Conservation (phyloP, 2,797 vertebrate genomes). For the Nyctibius grandis region DNA sequence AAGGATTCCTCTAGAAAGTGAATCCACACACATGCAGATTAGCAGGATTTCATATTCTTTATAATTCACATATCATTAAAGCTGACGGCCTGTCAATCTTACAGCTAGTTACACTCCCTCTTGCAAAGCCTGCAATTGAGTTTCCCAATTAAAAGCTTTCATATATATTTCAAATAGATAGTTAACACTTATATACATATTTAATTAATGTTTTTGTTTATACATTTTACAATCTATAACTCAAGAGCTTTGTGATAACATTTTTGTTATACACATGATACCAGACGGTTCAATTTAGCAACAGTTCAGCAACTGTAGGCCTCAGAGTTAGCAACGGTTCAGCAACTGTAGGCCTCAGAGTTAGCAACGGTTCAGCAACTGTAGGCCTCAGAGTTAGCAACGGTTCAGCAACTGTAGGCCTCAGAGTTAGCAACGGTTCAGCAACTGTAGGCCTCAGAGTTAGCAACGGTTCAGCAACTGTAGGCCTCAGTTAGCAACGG, state of each 20-base stretch:
- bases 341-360: too few species aligned
- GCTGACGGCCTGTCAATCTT: neutral
- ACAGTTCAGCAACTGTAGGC: too few species aligned
- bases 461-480: too few species aligned
- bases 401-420: too few species aligned
- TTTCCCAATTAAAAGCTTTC: neutral
- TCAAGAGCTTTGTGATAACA: neutral
- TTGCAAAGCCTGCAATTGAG: neutral
- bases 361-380: too few species aligned
- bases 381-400: too few species aligned
- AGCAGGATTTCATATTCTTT: neutral
- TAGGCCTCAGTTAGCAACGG: too few species aligned
- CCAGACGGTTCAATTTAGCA: too few species aligned
- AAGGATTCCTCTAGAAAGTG: constrained; percentile 75
- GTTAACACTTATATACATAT: neutral
- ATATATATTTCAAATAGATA: neutral
- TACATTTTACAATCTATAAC: neutral
- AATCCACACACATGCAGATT: neutral
- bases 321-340: too few species aligned
- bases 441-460: too few species aligned
- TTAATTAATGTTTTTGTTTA: neutral
- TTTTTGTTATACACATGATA: neutral
- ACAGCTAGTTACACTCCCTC: neutral
- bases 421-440: too few species aligned
- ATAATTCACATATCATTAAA: neutral